Conservation (phyloP, 2,888 invertebrate species). For the Synergus japonicus region DNA sequence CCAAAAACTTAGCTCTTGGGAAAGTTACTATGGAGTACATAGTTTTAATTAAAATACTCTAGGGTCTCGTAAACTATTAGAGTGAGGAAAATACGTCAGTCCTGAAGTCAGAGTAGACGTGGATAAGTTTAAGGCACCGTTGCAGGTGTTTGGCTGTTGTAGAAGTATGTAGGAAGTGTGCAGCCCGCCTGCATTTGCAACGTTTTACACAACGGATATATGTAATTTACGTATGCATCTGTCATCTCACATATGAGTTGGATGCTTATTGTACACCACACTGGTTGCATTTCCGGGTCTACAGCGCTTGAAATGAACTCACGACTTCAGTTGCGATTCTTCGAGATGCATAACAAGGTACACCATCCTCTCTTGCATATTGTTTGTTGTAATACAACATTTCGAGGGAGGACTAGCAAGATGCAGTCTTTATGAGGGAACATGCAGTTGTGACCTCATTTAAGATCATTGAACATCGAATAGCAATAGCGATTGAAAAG, state of each 20-base stretch:
- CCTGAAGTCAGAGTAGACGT: not conserved
- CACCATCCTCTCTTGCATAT: constrained; percentile 28
- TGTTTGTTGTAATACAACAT: constrained; percentile 34
- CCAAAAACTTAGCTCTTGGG: not conserved
- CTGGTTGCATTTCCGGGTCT: constrained; percentile 38
- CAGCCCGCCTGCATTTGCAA: not conserved
- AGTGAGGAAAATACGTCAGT: constrained; percentile 16
- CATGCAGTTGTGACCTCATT: constrained; percentile 34
- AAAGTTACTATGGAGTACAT: constrained; percentile 9
- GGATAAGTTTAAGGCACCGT: constrained; percentile 17
- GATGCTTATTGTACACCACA: constrained; percentile 35
- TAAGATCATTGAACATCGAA: constrained; percentile 33
- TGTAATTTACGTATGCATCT: constrained; percentile 40
- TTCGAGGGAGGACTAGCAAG: constrained; percentile 25
- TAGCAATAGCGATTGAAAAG: constrained; percentile 31
- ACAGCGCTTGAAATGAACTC: constrained; percentile 33
- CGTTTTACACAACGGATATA: constrained; percentile 36
- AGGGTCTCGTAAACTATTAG: constrained; percentile 13
- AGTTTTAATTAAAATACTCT: constrained; percentile 18
- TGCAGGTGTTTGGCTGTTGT: constrained; percentile 2
- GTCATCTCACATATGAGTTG: constrained; percentile 35
- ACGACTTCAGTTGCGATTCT: constrained; percentile 37
- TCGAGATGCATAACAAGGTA: constrained; percentile 37
- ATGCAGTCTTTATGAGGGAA: constrained; percentile 12
- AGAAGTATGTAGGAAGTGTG: not conserved